A percentile compares a stretch with the other conserved stretches of the same genome.
These are phyloP conservation scores for Cosmia trapezina DNA, from an alignment of 2,888 invertebrate genomes.

Conservation along the genomic window DNA sequence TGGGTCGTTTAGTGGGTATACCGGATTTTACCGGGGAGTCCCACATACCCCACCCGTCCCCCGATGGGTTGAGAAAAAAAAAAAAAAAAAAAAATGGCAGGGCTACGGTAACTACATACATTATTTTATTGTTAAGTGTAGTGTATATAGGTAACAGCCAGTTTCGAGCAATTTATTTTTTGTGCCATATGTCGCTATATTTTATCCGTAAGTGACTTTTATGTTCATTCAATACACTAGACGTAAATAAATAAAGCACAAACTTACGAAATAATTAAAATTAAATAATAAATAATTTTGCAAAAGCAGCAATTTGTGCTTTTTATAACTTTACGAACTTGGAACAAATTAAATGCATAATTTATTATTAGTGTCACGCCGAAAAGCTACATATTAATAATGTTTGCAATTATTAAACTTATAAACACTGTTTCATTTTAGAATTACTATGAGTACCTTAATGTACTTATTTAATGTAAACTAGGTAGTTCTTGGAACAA, in stretches of 20 bases:
- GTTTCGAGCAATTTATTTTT: constrained; percentile 29
- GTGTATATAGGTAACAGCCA: background rate
- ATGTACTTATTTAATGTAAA: too few relatives aligned
- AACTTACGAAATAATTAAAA: constrained; percentile 52
- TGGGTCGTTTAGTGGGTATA: too few relatives aligned
- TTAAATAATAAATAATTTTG: constrained; percentile 33
- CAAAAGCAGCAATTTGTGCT: constrained; percentile 4
- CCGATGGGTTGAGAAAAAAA: too few relatives aligned
- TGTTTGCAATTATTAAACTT: background rate
- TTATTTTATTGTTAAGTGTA: constrained; percentile 19
- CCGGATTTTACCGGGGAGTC: too few relatives aligned
- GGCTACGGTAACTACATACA: too few relatives aligned
- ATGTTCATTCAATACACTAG: constrained; percentile 55
- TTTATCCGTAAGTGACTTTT: constrained; percentile 57
- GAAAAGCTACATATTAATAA: background rate
- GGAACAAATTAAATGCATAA: constrained; percentile 12
- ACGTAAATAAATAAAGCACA: constrained; percentile 45
- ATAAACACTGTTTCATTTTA: background rate
- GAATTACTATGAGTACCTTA: background rate
- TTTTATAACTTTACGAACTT: constrained; percentile 6
- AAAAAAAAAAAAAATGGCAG: too few relatives aligned
- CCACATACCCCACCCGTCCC: too few relatives aligned
- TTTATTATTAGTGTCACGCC: background rate
- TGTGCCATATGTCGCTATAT: constrained; percentile 25
- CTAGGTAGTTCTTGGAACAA: background rate